Conservation (phyloP, 1,140 invertebrate genomes). For the Drosophila sechellia region DNA sequence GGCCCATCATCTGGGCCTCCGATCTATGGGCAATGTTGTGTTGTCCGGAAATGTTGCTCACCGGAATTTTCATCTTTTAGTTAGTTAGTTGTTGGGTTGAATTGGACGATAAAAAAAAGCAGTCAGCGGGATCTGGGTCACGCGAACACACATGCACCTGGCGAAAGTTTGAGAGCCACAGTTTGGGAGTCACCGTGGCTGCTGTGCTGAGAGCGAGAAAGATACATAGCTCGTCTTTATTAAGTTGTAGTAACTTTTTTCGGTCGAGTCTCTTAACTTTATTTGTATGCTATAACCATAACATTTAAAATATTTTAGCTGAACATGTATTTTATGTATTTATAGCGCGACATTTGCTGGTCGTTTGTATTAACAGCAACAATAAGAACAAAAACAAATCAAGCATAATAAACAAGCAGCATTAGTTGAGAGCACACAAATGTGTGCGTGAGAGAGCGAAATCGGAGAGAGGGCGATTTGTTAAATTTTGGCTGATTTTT, state of each 20-base stretch:
- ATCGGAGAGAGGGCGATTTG: neutral
- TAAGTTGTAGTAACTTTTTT: constrained; percentile 7
- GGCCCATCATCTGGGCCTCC: neutral
- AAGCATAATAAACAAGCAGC: constrained; percentile 75
- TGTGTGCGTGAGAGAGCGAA: constrained; percentile 29
- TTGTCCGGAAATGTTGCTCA: constrained; percentile 45
- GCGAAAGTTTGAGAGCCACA: constrained; percentile 25
- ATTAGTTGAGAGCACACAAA: constrained; percentile 39
- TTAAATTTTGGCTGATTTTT: constrained; percentile 18
- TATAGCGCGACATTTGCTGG: constrained; percentile 52
- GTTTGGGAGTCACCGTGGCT: constrained; percentile 17
- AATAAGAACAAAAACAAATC: constrained; percentile 60
- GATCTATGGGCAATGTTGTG: constrained; percentile 14
- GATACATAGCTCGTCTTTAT: constrained; percentile 31
- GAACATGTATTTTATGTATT: constrained; percentile 44
- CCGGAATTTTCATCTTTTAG: neutral
- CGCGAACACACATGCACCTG: constrained; percentile 3
- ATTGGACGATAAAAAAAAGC: constrained; percentile 20
- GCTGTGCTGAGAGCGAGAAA: constrained; percentile 7
- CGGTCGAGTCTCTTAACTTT: constrained; percentile 24
- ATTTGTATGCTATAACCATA: constrained; percentile 32
- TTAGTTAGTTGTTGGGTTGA: constrained; percentile 10
- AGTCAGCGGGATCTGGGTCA: constrained; percentile 37
- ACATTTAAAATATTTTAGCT: constrained; percentile 61
- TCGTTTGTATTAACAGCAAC: constrained; percentile 62